Conservation (phyloP, 2,888 invertebrate species). For the Dasypolia templi region DNA sequence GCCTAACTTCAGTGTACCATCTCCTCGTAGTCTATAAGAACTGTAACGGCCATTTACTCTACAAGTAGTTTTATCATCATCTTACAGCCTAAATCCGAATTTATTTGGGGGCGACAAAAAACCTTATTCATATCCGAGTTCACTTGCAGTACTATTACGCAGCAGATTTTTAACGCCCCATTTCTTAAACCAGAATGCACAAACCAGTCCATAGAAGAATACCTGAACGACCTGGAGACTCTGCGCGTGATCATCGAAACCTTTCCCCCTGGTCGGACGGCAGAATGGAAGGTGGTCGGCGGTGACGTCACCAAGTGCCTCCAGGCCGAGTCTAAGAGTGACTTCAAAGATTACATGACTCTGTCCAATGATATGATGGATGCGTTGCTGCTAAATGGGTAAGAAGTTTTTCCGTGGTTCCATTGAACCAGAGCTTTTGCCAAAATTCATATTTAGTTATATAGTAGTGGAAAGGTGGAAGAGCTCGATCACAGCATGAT, state of each 20-base stretch:
- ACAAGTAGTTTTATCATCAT: neutral
- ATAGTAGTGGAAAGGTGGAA: neutral
- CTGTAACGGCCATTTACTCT: neutral
- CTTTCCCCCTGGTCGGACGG: constrained; percentile 89
- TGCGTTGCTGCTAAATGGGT: constrained; percentile 94
- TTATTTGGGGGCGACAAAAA: neutral
- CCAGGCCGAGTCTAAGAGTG: constrained; percentile 87
- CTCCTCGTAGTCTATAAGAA: neutral
- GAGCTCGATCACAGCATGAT: neutral
- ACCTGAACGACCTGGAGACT: constrained; percentile 91
- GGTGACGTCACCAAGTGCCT: constrained; percentile 91
- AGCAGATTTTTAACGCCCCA: neutral
- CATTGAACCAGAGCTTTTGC: too few relatives aligned
- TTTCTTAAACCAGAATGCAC: constrained; percentile 83
- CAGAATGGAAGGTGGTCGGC: constrained; percentile 91
- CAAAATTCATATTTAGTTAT: neutral
- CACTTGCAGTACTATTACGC: neutral
- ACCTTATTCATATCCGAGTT: neutral
- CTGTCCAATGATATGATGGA: constrained; percentile 91
- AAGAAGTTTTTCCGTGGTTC: constrained; percentile 64
- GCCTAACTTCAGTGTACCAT: neutral
- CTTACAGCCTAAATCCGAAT: neutral
- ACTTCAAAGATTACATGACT: constrained; percentile 89
- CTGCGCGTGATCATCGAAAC: constrained; percentile 92
- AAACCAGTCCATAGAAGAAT: constrained; percentile 89